Conservation (phyloP, 64 coral and sea anemone species). For the Acropora yongei region DNA sequence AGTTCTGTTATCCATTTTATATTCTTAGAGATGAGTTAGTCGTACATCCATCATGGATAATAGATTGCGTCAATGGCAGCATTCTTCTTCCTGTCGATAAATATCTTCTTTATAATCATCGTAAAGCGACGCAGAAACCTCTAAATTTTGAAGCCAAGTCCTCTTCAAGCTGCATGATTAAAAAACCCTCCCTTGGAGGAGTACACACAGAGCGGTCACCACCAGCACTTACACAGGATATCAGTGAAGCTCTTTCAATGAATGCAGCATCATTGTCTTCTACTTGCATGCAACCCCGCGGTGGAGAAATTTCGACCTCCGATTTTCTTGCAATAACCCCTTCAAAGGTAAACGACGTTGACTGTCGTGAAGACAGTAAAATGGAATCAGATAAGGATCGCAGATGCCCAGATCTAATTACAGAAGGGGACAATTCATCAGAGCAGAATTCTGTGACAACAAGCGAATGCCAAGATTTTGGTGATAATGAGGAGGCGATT, state of each 20-base stretch:
- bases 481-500: neutral
- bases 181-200: neutral
- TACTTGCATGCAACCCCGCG: neutral
- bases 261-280: neutral
- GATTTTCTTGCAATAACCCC: neutral
- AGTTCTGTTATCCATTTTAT: neutral
- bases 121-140: conserved; percentile 57
- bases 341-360: neutral
- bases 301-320: neutral
- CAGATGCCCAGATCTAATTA: neutral
- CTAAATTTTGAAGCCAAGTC: conserved; percentile 32
- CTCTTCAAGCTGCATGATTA: conserved; percentile 8
- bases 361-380: neutral
- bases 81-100: conserved; percentile 60
- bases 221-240: neutral
- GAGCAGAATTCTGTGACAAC: neutral
- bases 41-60: conserved; percentile 92
- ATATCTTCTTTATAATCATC: conserved; percentile 80
- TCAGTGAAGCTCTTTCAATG: neutral
- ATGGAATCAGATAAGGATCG: neutral
- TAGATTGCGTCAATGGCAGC: conserved; percentile 83
- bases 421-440: neutral
- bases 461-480: neutral
- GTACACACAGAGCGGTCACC: neutral
- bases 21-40: conserved; percentile 86